phyloP scores from a whole-genome alignment of 2,888 invertebrate genomes.

The Rotaria magnacalcarata region DNA sequence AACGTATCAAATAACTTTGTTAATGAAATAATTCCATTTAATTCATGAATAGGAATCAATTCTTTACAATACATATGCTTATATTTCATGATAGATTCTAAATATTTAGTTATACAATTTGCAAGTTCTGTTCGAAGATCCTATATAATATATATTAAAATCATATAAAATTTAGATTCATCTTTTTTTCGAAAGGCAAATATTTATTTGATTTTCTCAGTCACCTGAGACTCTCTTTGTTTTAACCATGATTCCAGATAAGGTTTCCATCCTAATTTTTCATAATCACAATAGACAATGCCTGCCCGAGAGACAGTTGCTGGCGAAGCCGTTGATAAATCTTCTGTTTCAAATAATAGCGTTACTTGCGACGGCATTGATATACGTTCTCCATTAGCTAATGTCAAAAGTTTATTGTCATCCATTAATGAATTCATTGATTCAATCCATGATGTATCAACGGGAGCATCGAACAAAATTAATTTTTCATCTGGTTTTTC shows the following conservation, averaged over 20 bases:
- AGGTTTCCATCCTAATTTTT: constrained; percentile 57
- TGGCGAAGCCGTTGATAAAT: constrained; percentile 66
- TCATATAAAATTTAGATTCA: too few species aligned
- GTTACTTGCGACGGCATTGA: constrained; percentile 68
- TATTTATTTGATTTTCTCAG: constrained; percentile 42
- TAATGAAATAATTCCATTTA: constrained; percentile 72
- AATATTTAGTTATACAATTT: constrained; percentile 50
- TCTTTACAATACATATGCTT: constrained; percentile 70
- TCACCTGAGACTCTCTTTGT: constrained; percentile 55
- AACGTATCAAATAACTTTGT: constrained; percentile 69
- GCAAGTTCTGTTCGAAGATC: constrained; percentile 1
- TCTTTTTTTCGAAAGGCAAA: too few species aligned
- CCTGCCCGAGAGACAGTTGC: constrained; percentile 60
- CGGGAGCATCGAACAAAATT: constrained; percentile 60
- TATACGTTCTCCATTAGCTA: constrained; percentile 60
- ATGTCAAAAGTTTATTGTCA: constrained; percentile 60
- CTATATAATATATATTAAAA: not conserved
- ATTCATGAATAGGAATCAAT: constrained; percentile 69
- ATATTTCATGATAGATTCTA: constrained; percentile 66
- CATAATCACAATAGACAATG: constrained; percentile 59
- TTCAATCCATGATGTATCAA: constrained; percentile 61
- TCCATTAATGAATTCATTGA: constrained; percentile 62
- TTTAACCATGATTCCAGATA: constrained; percentile 60
- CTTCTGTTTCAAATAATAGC: constrained; percentile 74
- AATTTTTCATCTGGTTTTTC: constrained; percentile 59